phyloP scores from a whole-genome alignment of 2,113 vertebrate species.

The Condylura cristata region DNA sequence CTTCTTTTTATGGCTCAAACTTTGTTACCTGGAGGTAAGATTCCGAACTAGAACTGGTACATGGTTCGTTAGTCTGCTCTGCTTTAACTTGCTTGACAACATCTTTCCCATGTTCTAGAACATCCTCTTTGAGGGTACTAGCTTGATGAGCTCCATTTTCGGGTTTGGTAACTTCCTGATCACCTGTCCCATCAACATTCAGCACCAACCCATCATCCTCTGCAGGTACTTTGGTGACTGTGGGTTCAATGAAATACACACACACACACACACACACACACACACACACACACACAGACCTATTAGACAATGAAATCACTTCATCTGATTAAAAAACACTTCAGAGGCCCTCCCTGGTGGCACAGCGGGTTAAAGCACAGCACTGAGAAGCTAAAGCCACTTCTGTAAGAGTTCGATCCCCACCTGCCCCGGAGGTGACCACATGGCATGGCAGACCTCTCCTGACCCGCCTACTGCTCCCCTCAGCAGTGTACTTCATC shows the following conservation, averaged over 20 bases:
- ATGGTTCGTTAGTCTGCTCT: slow-evolving; percentile 83
- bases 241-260: slow-evolving; percentile 79
- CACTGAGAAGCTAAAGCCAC: too few relatives aligned
- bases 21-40: slow-evolving; percentile 80
- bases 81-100: slow-evolving; percentile 72
- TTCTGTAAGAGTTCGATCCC: too few relatives aligned
- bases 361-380: too few relatives aligned
- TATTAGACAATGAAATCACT: background rate
- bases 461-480: too few relatives aligned
- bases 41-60: slow-evolving; percentile 84
- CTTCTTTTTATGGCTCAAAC: background rate
- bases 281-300: background rate
- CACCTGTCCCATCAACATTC: slow-evolving; percentile 81
- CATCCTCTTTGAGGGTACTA: slow-evolving; percentile 47
- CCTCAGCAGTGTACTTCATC: too few relatives aligned
- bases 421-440: too few relatives aligned
- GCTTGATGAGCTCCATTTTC: slow-evolving; percentile 76
- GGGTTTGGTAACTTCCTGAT: slow-evolving; percentile 76
- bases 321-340: slow-evolving; percentile 1
- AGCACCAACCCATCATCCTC: slow-evolving; percentile 83
- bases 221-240: slow-evolving; percentile 82
- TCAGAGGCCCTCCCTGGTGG: too few relatives aligned
- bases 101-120: background rate
- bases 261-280: background rate
- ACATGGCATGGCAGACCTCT: too few relatives aligned